Evolutionary conservation across 2,888 invertebrate genomes (phyloP).

Genomic region (Acrocyrtus sp.): DNA sequence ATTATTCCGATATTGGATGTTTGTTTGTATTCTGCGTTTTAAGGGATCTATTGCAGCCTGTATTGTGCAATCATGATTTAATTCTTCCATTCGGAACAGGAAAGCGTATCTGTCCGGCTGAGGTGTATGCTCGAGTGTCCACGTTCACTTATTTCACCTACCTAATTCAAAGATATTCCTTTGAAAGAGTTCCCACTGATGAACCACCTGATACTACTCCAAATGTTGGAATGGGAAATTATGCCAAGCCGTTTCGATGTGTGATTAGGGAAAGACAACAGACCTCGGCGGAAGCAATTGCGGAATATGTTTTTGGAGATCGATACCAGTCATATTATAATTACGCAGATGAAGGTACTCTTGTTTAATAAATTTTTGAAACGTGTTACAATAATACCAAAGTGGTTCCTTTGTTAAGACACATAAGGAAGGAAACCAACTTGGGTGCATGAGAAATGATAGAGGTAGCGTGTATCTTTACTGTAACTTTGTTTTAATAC

Average conservation of each 20-base stretch:
- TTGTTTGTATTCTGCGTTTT: not conserved
- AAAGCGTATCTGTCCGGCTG: slow-evolving; percentile 56
- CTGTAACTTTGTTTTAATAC: too few relatives aligned
- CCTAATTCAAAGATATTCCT: slow-evolving; percentile 52
- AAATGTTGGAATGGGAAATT: slow-evolving; percentile 49
- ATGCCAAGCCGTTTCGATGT: slow-evolving; percentile 47
- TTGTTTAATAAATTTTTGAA: too few relatives aligned
- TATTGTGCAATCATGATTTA: slow-evolving; percentile 44
- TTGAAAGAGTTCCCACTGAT: slow-evolving; percentile 30
- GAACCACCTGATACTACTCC: slow-evolving; percentile 43
- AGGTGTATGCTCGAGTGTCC: slow-evolving; percentile 53
- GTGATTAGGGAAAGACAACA: slow-evolving; percentile 39
- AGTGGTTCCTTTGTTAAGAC: too few relatives aligned
- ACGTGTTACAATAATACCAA: not conserved
- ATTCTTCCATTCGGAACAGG: slow-evolving; percentile 55
- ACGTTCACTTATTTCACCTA: slow-evolving; percentile 55
- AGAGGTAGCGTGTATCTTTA: too few relatives aligned
- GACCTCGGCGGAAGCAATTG: slow-evolving; percentile 22
- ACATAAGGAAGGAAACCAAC: too few relatives aligned
- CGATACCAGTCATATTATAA: too few relatives aligned
- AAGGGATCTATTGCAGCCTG: too few relatives aligned
- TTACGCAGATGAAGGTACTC: too few relatives aligned
- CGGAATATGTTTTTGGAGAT: slow-evolving; percentile 2
- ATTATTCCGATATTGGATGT: not conserved
- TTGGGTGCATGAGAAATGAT: too few relatives aligned